phyloP scores from a whole-genome alignment of 2,113 vertebrate species.

The Silurus asotus region DNA sequence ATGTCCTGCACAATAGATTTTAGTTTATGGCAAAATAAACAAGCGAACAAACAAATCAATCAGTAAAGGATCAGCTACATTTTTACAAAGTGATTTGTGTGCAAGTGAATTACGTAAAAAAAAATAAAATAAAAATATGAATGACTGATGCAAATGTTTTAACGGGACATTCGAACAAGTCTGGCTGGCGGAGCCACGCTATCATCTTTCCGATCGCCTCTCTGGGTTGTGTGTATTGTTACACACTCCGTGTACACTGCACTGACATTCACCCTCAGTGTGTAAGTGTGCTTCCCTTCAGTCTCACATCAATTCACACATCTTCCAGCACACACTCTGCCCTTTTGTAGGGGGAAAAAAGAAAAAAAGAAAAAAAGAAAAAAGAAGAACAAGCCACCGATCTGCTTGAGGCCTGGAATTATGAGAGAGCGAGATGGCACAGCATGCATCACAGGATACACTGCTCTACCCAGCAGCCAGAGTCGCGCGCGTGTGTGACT shows the following conservation, averaged over 20 bases:
- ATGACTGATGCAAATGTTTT: background rate
- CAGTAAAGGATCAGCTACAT: background rate
- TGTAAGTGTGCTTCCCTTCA: background rate
- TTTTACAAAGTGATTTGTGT: background rate
- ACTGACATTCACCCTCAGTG: background rate
- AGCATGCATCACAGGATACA: constrained; percentile 5
- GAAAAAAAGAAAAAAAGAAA: background rate
- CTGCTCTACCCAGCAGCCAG: background rate
- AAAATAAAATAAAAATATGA: no score
- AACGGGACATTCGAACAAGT: background rate
- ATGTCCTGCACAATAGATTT: no score
- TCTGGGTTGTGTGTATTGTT: background rate
- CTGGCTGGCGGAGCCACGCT: background rate
- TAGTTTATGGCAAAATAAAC: background rate
- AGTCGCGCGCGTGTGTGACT: background rate
- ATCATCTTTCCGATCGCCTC: background rate
- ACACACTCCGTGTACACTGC: background rate
- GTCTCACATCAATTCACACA: constrained; percentile 25
- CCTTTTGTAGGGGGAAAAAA: background rate
- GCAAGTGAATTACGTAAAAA: background rate
- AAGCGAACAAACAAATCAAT: no score
- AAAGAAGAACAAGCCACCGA: constrained; percentile 21
- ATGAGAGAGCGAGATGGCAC: constrained; percentile 20
- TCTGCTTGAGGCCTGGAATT: constrained; percentile 33
- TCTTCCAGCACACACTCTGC: constrained; percentile 1